Evolutionary conservation across 2,888 invertebrate genomes (phyloP).

Genomic region (Trichacis sp.): DNA sequence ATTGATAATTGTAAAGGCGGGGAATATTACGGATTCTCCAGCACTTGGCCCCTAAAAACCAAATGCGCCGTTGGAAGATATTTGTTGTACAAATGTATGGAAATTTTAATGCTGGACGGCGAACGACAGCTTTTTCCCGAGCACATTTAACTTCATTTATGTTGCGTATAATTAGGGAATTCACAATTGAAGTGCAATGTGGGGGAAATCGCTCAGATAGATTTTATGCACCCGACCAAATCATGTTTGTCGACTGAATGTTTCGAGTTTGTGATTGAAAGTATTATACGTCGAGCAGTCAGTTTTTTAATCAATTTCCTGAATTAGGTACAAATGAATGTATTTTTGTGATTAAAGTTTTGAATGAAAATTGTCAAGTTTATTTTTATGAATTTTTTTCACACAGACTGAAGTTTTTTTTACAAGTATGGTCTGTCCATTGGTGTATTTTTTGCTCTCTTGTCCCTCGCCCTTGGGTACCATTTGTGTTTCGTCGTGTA

Average conservation of each 20-base stretch:
- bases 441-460: slow-evolving; percentile 77
- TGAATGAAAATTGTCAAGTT: not conserved
- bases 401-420: slow-evolving; percentile 31
- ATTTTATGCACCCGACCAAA: too few relatives aligned
- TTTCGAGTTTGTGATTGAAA: too few relatives aligned
- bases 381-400: not conserved
- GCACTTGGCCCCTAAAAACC: slow-evolving; percentile 80
- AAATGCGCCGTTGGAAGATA: slow-evolving; percentile 82
- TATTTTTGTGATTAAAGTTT: slow-evolving; percentile 3
- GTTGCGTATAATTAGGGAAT: too few relatives aligned
- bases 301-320: not conserved
- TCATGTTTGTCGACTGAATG: too few relatives aligned
- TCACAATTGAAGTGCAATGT: too few relatives aligned
- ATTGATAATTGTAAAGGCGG: slow-evolving; percentile 85
- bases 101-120: slow-evolving; percentile 88
- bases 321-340: not conserved
- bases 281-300: too few relatives aligned
- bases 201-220: too few relatives aligned
- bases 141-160: slow-evolving; percentile 49
- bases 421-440: slow-evolving; percentile 82
- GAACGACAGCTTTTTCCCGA: slow-evolving; percentile 87
- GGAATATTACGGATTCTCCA: slow-evolving; percentile 84
- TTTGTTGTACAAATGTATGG: slow-evolving; percentile 84
- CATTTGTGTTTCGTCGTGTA: slow-evolving; percentile 86
- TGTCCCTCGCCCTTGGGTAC: slow-evolving; percentile 82